Evolutionary conservation across 2,113 vertebrate species (phyloP).

Genomic region (Gulo gulo): DNA sequence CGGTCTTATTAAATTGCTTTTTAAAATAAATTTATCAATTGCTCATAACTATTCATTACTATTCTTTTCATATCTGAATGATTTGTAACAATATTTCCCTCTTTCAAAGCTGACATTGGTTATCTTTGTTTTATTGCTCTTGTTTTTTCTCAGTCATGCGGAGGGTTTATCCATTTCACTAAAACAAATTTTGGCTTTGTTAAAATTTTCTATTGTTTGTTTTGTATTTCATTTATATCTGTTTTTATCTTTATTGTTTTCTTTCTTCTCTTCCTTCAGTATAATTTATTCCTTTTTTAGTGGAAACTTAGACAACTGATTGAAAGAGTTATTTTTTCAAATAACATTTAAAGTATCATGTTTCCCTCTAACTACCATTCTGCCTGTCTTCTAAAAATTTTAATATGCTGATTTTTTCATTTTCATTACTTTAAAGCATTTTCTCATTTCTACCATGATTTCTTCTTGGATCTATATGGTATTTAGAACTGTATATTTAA

Average conservation of each 20-base stretch:
- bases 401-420: background rate
- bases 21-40: background rate
- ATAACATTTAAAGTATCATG: background rate
- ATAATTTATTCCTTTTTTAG: background rate
- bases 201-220: background rate
- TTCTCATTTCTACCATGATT: background rate
- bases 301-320: background rate
- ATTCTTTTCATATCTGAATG: background rate
- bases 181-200: background rate
- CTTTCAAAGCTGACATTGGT: background rate
- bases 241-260: background rate
- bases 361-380: background rate
- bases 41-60: background rate
- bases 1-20: background rate
- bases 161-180: background rate
- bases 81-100: background rate
- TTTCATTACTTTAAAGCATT: background rate
- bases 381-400: background rate
- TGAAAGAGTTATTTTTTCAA: background rate
- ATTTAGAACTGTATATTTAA: background rate
- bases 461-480: background rate
- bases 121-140: background rate
- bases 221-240: background rate
- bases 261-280: background rate
- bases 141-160: background rate